Evolutionary conservation across 2,113 vertebrate species (phyloP), one percentile per base, ranked within the genome.

Genomic region (Rattus norvegicus): DNA sequence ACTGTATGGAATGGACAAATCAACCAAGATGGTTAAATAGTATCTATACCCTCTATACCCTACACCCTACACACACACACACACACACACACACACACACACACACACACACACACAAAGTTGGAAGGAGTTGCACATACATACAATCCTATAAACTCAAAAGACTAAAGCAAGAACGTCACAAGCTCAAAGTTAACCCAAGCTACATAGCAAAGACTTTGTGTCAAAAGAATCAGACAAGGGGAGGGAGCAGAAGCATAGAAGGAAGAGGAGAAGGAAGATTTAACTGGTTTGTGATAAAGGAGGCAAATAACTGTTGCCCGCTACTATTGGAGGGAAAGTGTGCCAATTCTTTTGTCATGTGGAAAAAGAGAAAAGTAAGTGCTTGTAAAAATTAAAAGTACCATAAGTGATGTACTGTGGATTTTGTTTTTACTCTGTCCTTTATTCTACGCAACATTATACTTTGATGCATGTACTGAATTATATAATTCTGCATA

Each of bases 351-450:
- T 86, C 52, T 72, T 88, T 61, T 63, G 77, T 47, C 92, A 5
- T 91, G 54, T 91, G 86, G 67, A 14, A 90, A 52, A 93, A 77
- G 30, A 91, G 76, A 94, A 92, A 88, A 36, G 39, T 93, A 79
- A 92, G 36, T 81, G 7, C 0, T 72, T 93, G 92, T 70, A 2
- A 47, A 54, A 93, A 73, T 67, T 49, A 7, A 85, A 85, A 93
- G 47, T 12, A 56, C 28, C 30, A 56, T 24, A 89, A 76, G n/a
- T 94, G 4, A 49, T 84, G 93, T 2, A 47, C 2, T 16, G 1
- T 28, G 17, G 94, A n/a, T 77, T 81, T 92, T 89, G 69, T 70
- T 96, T 67, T 90, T 92, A 43, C 75, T 93, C 95, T 96, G 47
- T 65, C 63, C 36, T 83, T 91, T 94, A 89, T 86, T 43, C 17